Base-by-base conservation (phyloP, 2,797 vertebrate genomes). In the Pangasius mekongensis region DNA sequence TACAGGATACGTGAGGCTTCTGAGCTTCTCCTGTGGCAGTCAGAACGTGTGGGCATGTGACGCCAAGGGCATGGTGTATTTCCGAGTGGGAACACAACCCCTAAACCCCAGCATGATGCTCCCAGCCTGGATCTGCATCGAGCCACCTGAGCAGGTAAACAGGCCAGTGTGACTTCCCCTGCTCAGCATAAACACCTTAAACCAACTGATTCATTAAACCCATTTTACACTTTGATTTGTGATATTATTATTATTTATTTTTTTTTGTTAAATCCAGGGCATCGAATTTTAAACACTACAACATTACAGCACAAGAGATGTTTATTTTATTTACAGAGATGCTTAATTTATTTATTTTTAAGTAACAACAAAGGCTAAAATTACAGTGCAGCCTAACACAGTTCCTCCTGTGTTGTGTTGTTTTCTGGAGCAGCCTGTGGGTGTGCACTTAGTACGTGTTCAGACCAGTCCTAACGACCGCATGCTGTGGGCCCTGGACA, bases 71-170 rank as follows among this genome's bases (percentile, higher is more conserved):
- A 94, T 97, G 0, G 94, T 99, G 88, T 98, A 99, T 94, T 99
- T 99, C 94, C 96, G 98, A 9, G 98, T 99, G 0, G 98, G 98
- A 89, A 99, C 98, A 4, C 98, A 99, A 39, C 98, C 98, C 1
- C 92, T 99, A 83, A 99, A 99, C 91, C 97, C 98, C 0, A 99
- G 97, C 91, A 96, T 99, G 96, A 99, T 99, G 98, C 96, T 99
- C 85, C 98, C 98, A 0, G 98, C 98, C 0, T 99, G 98, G 98
- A 98, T 99, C 93, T 96, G 96, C 90, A 99, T 99, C n/a, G 98
- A 99, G 74, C 97, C 98, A 1, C 98, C 98, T 1, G 93, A 94
- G 60, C 98, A 98, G 98, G 98, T 98, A 90, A 77, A 77, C 43
- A 54, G 39, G 24, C 78, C 66, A 24, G 49, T 56, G 30, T 36